Percentiles rank a stretch among this genome's conserved stretches.
Conservation (phyloP, 2,797 vertebrate species). For the Anguilla obscura region DNA sequence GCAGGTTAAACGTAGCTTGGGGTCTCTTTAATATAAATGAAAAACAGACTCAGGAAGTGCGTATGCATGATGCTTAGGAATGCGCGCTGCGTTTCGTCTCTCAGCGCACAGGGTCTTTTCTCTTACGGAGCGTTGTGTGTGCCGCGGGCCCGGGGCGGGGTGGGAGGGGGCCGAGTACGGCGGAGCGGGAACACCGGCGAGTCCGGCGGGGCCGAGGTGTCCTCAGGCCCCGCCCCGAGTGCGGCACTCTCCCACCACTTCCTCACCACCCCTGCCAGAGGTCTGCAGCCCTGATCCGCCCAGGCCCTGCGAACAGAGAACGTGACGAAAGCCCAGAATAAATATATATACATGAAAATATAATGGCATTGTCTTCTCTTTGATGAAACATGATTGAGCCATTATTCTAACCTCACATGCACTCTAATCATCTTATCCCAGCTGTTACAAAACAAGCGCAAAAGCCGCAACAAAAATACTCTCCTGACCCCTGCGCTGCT, state of each 20-base stretch:
- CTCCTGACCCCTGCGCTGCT: neutral
- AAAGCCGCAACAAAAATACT: constrained; percentile 3
- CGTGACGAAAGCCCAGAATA: constrained; percentile 1
- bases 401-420: neutral
- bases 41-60: constrained; percentile 72
- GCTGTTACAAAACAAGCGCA: neutral
- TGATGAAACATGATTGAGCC: constrained; percentile 1
- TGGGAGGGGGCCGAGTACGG: neutral
- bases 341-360: constrained; percentile 23
- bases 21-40: constrained; percentile 63
- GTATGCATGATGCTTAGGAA: constrained; percentile 71
- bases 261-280: constrained; percentile 78
- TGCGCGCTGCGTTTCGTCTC: constrained; percentile 70
- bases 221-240: constrained; percentile 75
- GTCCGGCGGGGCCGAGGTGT: constrained; percentile 56
- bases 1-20: constrained; percentile 53
- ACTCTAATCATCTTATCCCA: neutral
- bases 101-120: constrained; percentile 75
- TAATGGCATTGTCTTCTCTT: neutral
- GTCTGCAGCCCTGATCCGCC: constrained; percentile 36
- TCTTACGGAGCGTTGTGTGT: constrained; percentile 73
- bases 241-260: constrained; percentile 68
- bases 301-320: constrained; percentile 1
- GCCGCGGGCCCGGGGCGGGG: constrained; percentile 71
- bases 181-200: constrained; percentile 17